A percentile compares a stretch with the other conserved stretches of the same genome.
Conservation (phyloP, 2,113 vertebrate genomes). For the Myotis yumanensis region DNA sequence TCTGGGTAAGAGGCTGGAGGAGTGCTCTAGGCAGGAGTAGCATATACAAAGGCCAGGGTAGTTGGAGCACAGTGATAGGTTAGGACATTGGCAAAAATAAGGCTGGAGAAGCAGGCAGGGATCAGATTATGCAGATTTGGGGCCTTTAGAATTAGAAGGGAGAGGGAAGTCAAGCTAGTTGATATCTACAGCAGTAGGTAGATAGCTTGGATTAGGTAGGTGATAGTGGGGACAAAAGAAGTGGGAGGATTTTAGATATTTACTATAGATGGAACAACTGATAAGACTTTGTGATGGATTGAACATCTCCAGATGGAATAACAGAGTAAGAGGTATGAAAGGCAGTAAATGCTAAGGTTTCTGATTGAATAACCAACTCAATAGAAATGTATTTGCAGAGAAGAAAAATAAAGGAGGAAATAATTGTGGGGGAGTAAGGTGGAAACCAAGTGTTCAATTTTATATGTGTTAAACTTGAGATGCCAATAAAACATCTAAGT, state of each 20-base stretch:
- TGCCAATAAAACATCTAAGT: background rate
- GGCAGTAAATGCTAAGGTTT: background rate
- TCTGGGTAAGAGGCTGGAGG: background rate
- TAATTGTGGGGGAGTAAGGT: background rate
- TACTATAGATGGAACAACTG: background rate
- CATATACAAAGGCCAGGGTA: background rate
- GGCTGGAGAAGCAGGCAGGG: background rate
- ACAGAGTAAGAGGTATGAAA: background rate
- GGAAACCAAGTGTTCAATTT: conserved; percentile 31
- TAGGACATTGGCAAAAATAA: background rate
- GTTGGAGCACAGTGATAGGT: background rate
- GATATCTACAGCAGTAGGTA: background rate
- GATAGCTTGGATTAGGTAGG: background rate
- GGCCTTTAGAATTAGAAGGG: background rate
- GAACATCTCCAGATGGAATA: background rate
- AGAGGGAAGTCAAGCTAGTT: background rate
- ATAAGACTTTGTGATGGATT: background rate
- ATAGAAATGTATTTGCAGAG: background rate
- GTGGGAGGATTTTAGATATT: background rate
- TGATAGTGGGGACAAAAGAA: background rate
- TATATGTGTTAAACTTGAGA: background rate
- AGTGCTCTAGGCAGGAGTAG: background rate
- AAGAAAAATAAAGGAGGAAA: conserved; percentile 31
- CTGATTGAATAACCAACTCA: background rate
- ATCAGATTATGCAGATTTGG: background rate